Evolutionary conservation across 2,888 invertebrate species (phyloP), one percentile per base, ranked within the genome.

Genomic region (Caenorhabditis sp.): DNA sequence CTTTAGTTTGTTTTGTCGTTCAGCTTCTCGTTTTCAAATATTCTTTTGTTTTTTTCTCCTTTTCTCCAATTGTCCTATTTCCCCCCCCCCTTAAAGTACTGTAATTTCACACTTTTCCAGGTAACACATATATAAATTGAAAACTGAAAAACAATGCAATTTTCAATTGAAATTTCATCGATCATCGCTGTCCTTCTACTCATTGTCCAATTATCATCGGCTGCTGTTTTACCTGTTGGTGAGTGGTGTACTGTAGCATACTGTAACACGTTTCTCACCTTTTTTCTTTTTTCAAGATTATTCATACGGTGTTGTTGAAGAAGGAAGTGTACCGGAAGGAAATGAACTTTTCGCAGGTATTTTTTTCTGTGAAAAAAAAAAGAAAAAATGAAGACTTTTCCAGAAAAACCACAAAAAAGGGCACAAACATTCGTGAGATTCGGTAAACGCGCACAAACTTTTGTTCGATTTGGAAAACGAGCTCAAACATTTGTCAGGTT

Each of bases 381-480:
- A 5, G 12, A 5, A 36, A 36, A 36, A 36, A 36, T 19, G 14
- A 12, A 50, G 8, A 12, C 8, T 23, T 24, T 54, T 24, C 17
- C 54, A 36, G 43, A 43, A 26, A 24, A 63, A 43, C 72, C 72
- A 49, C 27, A 67, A 17, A 73, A 73, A 58, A 55, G 73, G 23
- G 73, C 73, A 0, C 73, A 73, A 31, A 73, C 73, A n/a, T 73
- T 73, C 23, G 73, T 73, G 3, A 55, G 73, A 66, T 73, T 73
- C 62, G 73, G 73, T 59, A 73, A 73, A 53, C 54, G 73, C 27
- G 73, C 73, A 1, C 73, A 73, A 50, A 73, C 73, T 8, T 73
- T 73, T 53, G 73, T 73, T 31, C 62, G 73, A 50, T 73, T 73
- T 58, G 73, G 73, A 26, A 73, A 73, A 60, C 55, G 73, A 31